Percentiles rank a stretch among this genome's conserved stretches.
These are phyloP conservation scores for Gryon sp. DNA, from an alignment of 1,140 invertebrate genomes.

Conservation along the genomic window DNA sequence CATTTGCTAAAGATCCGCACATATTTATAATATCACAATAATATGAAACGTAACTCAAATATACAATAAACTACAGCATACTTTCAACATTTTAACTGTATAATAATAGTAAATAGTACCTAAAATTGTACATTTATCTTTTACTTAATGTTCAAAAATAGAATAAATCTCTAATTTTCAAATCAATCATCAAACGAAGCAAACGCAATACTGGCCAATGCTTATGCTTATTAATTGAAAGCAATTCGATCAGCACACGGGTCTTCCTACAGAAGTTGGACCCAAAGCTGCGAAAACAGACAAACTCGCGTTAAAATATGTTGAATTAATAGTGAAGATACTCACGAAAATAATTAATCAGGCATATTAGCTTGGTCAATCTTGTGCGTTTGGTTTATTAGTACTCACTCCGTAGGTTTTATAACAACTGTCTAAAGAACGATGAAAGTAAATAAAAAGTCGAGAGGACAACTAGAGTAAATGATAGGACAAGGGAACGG, in stretches of 20 bases:
- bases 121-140: too few species aligned
- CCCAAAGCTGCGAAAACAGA: slow-evolving; percentile 40
- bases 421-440: slow-evolving; percentile 45
- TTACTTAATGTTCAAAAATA: too few species aligned
- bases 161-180: background rate
- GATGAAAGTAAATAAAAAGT: slow-evolving; percentile 41
- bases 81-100: too few species aligned
- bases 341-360: slow-evolving; percentile 52
- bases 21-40: too few species aligned
- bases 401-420: slow-evolving; percentile 36
- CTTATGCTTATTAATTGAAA: slow-evolving; percentile 25
- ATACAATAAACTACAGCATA: too few species aligned
- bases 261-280: slow-evolving; percentile 9
- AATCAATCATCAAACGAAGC: slow-evolving; percentile 19
- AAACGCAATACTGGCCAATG: slow-evolving; percentile 39
- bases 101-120: too few species aligned
- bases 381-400: slow-evolving; percentile 47
- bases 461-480: slow-evolving; percentile 2
- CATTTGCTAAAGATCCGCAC: too few species aligned
- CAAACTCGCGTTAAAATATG: slow-evolving; percentile 37
- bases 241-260: slow-evolving; percentile 13
- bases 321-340: slow-evolving; percentile 47
- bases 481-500: background rate
- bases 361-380: slow-evolving; percentile 37
- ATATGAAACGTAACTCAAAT: too few species aligned